phyloP scores from a whole-genome alignment of 2,113 vertebrate genomes.

The Anoura caudifer region DNA sequence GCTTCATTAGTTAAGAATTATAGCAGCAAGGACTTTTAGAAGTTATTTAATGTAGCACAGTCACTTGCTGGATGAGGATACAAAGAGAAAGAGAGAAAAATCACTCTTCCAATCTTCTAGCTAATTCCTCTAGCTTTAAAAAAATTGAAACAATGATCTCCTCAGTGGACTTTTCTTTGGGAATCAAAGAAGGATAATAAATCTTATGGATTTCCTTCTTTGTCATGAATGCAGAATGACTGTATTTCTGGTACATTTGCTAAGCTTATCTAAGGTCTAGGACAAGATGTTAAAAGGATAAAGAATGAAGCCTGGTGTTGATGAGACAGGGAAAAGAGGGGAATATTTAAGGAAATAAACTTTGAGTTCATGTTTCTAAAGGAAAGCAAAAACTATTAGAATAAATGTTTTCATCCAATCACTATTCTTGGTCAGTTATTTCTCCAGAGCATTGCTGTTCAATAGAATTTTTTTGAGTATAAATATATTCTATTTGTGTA shows the following conservation, averaged over 20 bases:
- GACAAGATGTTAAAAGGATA: neutral
- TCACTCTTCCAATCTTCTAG: neutral
- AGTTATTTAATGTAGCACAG: neutral
- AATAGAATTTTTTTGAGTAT: neutral
- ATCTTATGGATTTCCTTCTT: neutral
- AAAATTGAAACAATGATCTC: neutral
- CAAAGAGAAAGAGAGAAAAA: neutral
- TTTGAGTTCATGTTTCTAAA: neutral
- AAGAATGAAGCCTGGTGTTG: neutral
- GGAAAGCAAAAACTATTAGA: neutral
- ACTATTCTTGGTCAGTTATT: neutral
- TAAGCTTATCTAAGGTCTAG: neutral
- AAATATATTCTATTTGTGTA: neutral
- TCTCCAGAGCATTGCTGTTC: neutral
- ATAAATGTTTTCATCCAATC: neutral
- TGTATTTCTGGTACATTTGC: neutral
- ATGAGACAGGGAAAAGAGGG: neutral
- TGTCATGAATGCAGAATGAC: neutral
- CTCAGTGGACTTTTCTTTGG: neutral
- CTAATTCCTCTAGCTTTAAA: neutral
- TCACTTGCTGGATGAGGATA: neutral
- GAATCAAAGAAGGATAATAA: neutral
- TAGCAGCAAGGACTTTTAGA: neutral
- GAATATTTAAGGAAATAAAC: neutral
- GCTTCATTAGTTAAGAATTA: neutral